Percentiles rank a stretch among this genome's conserved stretches.
Evolutionary conservation across 2,113 vertebrate genomes (phyloP).

Genomic region (Ptychochromis oligacanthus): DNA sequence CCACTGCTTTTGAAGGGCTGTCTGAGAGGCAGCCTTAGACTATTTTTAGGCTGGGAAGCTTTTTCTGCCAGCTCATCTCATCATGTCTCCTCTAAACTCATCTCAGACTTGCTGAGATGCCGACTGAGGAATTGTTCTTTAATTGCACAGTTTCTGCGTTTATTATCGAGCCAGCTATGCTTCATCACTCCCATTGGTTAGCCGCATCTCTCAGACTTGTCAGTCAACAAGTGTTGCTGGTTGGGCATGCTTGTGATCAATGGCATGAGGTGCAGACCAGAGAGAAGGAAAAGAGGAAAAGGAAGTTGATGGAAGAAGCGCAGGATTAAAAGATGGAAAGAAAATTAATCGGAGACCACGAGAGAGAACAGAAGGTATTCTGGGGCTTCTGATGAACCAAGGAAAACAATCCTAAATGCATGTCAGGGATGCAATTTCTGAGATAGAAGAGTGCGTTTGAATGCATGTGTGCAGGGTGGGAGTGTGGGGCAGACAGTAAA

Average conservation of each 20-base stretch:
- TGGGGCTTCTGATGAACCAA: slow-evolving; percentile 43
- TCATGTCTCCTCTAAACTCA: slow-evolving; percentile 27
- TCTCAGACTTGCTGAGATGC: slow-evolving; percentile 36
- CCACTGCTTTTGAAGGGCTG: slow-evolving; percentile 61
- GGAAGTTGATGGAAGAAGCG: background rate
- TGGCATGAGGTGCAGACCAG: background rate
- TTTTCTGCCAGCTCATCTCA: slow-evolving; percentile 49
- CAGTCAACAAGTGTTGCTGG: slow-evolving; percentile 15
- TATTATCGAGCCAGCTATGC: slow-evolving; percentile 44
- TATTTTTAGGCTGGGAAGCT: slow-evolving; percentile 62
- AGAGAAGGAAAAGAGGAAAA: background rate
- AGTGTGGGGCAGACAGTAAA: slow-evolving; percentile 1
- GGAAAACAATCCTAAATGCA: slow-evolving; percentile 41
- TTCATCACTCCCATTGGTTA: slow-evolving; percentile 68
- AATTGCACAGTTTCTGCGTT: slow-evolving; percentile 54
- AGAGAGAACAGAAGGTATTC: slow-evolving; percentile 15
- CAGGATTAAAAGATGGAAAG: slow-evolving; percentile 7
- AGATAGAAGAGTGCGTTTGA: slow-evolving; percentile 12
- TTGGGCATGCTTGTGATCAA: slow-evolving; percentile 25
- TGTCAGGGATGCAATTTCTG: slow-evolving; percentile 68
- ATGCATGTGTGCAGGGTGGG: background rate
- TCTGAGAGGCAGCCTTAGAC: slow-evolving; percentile 46
- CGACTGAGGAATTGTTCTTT: slow-evolving; percentile 65
- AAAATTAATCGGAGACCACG: background rate
- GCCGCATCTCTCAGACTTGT: slow-evolving; percentile 60